Evolutionary conservation across 2,888 invertebrate species (phyloP).

Genomic region (Ochropacha duplaris): DNA sequence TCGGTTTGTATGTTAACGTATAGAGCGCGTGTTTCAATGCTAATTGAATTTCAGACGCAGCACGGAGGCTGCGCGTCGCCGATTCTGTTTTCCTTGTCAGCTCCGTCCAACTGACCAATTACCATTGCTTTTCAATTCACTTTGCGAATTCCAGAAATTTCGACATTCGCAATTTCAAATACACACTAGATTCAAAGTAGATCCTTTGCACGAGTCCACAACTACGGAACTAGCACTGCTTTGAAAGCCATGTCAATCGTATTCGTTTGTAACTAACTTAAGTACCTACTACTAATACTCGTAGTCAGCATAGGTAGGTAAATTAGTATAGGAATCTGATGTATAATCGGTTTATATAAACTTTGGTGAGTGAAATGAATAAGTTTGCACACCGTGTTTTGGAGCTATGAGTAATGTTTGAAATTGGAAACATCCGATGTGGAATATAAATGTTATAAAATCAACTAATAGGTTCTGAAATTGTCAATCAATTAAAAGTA

Average conservation of each 20-base stretch:
- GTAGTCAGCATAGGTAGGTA: no score
- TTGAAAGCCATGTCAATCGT: background rate
- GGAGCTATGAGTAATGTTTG: no score
- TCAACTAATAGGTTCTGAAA: no score
- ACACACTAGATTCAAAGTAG: conserved; percentile 10
- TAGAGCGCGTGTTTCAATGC: conserved; percentile 26
- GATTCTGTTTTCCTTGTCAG: conserved; percentile 23
- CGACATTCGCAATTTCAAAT: conserved; percentile 11
- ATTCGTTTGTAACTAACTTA: background rate
- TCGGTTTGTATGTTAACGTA: background rate
- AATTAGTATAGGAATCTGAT: no score
- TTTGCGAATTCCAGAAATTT: conserved; percentile 42
- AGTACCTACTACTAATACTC: no score
- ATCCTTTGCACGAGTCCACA: background rate
- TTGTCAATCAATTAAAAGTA: no score
- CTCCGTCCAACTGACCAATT: conserved; percentile 24
- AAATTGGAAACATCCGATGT: no score
- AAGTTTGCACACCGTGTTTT: no score
- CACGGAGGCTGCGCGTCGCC: conserved; percentile 14
- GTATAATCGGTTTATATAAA: no score
- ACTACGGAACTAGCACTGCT: background rate
- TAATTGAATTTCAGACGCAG: conserved; percentile 44
- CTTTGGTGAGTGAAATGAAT: no score
- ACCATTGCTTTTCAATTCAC: conserved; percentile 51
- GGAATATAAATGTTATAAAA: no score